These are phyloP conservation scores for Plebejus melissa DNA, from an alignment of 2,888 invertebrate genomes.

Conservation along the genomic window DNA sequence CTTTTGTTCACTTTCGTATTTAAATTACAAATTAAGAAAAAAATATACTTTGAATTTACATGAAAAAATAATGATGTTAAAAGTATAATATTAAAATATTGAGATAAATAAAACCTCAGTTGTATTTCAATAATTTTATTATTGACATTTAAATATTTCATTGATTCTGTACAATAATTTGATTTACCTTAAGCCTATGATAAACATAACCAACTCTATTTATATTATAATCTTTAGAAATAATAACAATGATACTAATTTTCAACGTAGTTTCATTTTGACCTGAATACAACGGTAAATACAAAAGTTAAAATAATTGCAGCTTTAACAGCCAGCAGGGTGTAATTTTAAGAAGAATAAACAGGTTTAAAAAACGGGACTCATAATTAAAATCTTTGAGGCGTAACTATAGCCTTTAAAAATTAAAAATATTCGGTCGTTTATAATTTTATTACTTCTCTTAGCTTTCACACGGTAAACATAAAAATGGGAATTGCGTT, in stretches of 20 bases:
- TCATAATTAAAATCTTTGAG: conserved; percentile 21
- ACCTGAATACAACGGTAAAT: not conserved
- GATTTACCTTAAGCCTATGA: conserved; percentile 39
- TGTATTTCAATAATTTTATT: conserved; percentile 42
- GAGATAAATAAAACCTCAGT: conserved; percentile 19
- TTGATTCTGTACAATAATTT: conserved; percentile 62
- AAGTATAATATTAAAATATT: not conserved
- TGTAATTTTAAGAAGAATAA: conserved; percentile 19
- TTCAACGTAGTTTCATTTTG: not conserved
- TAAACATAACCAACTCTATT: conserved; percentile 8
- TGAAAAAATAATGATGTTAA: not conserved
- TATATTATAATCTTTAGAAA: not conserved
- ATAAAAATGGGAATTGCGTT: not conserved
- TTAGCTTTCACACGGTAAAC: not conserved
- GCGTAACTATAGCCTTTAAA: conserved; percentile 24
- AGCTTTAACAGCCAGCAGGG: not conserved
- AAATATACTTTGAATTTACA: no score
- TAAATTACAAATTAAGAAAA: no score
- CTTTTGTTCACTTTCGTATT: no score
- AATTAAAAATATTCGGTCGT: conserved; percentile 13
- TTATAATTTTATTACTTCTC: not conserved
- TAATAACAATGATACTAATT: not conserved
- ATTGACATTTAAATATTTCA: conserved; percentile 63
- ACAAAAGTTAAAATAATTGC: not conserved
- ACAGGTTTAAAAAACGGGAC: conserved; percentile 5